Evolutionary conservation across 2,113 vertebrate genomes (phyloP).

Genomic region (mouse (Mus musculus)): DNA sequence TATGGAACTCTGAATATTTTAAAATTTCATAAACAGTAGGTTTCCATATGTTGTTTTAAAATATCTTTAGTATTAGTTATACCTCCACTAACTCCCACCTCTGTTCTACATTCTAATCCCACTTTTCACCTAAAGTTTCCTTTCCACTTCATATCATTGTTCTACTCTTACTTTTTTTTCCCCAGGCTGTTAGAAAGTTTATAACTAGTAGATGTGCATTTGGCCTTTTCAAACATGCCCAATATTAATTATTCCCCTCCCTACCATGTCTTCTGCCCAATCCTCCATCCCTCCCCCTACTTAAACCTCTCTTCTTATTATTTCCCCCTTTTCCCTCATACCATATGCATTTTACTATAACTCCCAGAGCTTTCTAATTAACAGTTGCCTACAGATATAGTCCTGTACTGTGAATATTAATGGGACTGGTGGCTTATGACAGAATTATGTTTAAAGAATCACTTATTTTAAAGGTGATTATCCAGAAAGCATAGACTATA

Average conservation of each 20-base stretch:
- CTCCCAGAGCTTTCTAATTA: background rate
- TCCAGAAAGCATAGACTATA: background rate
- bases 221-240: background rate
- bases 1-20: background rate
- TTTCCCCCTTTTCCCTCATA: background rate
- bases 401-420: background rate
- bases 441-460: conserved; percentile 5
- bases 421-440: background rate
- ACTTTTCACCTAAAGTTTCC: background rate
- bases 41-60: background rate
- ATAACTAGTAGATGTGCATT: background rate
- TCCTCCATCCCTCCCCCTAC: background rate
- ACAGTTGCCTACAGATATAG: background rate
- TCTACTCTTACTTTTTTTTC: background rate
- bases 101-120: background rate
- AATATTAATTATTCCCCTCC: background rate
- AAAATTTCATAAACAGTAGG: background rate
- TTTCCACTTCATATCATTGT: background rate
- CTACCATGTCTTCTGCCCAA: background rate
- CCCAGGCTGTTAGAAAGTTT: background rate
- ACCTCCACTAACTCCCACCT: no score
- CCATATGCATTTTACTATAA: background rate
- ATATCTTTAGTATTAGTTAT: background rate
- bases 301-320: background rate
- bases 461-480: conserved; percentile 10